Percentiles rank a stretch among this genome's conserved stretches.
phyloP scores from a whole-genome alignment of 30 jellyfish, hydroid and myxozoan species.

The Morbakka virulenta region DNA sequence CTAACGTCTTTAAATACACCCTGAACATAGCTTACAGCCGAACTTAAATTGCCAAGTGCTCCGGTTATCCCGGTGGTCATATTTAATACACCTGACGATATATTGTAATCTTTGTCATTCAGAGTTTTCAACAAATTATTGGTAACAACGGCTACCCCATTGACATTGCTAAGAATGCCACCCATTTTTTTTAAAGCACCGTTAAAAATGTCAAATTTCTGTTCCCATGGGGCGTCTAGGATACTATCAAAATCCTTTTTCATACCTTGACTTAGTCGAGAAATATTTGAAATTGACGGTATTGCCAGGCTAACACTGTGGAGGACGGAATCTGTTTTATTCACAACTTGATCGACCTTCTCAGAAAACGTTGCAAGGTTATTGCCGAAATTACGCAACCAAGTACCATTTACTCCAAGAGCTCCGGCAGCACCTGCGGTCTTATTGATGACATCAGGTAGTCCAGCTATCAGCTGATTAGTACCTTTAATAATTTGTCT shows the following conservation, averaged over 20 bases:
- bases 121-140: conserved; percentile 21
- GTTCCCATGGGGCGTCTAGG: conserved; percentile 56
- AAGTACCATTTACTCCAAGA: conserved; percentile 50
- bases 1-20: conserved; percentile 51
- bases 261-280: conserved; percentile 31
- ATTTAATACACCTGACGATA: conserved; percentile 58
- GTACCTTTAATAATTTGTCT: conserved; percentile 66
- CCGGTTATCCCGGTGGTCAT: conserved; percentile 72
- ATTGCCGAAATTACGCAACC: conserved; percentile 53
- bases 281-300: conserved; percentile 27
- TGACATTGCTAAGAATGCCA: background rate
- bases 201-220: conserved; percentile 50
- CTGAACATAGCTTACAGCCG: conserved; percentile 54
- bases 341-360: conserved; percentile 15
- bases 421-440: conserved; percentile 58
- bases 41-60: conserved; percentile 59
- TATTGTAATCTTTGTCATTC: conserved; percentile 40
- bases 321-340: conserved; percentile 65
- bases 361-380: conserved; percentile 28
- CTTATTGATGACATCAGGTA: conserved; percentile 61
- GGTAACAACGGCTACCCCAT: conserved; percentile 29
- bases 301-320: conserved; percentile 64
- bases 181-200: conserved; percentile 27
- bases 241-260: conserved; percentile 43
- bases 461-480: conserved; percentile 33